A percentile compares a stretch with the other conserved stretches of the same genome.
These are phyloP conservation scores for Poecilia picta DNA, from an alignment of 2,797 vertebrate genomes.

Conservation along the genomic window DNA sequence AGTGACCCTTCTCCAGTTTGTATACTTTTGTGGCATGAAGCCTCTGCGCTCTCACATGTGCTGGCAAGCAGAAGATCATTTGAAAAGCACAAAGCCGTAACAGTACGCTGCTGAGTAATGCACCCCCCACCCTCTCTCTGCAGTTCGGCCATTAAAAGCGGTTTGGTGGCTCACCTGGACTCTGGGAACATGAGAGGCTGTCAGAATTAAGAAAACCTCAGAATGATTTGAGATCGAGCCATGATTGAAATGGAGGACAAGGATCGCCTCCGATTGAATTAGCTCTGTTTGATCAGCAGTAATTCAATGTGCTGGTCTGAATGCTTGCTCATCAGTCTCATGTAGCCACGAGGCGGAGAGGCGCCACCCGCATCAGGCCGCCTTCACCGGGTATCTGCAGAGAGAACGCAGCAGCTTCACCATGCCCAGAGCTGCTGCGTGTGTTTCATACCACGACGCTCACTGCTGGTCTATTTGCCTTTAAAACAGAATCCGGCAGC, in stretches of 20 bases:
- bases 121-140: background rate
- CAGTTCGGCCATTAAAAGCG: conserved; percentile 8
- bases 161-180: background rate
- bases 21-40: conserved; percentile 28
- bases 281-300: conserved; percentile 32
- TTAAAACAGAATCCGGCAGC: background rate
- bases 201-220: background rate
- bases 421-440: background rate
- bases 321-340: conserved; percentile 47
- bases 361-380: conserved; percentile 3
- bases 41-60: conserved; percentile 16
- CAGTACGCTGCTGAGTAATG: background rate
- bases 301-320: conserved; percentile 49
- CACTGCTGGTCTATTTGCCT: background rate
- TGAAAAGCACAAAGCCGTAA: conserved; percentile 39
- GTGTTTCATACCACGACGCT: background rate
- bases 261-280: conserved; percentile 28
- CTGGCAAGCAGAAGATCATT: conserved; percentile 24
- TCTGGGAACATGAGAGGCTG: background rate
- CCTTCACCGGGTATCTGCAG: conserved; percentile 35
- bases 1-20: conserved; percentile 23
- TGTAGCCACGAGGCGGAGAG: conserved; percentile 27
- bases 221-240: background rate
- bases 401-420: conserved; percentile 15
- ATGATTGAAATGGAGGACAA: conserved; percentile 11